phyloP scores from a whole-genome alignment of 2,888 invertebrate species.

The Coenonympha glycerion region DNA sequence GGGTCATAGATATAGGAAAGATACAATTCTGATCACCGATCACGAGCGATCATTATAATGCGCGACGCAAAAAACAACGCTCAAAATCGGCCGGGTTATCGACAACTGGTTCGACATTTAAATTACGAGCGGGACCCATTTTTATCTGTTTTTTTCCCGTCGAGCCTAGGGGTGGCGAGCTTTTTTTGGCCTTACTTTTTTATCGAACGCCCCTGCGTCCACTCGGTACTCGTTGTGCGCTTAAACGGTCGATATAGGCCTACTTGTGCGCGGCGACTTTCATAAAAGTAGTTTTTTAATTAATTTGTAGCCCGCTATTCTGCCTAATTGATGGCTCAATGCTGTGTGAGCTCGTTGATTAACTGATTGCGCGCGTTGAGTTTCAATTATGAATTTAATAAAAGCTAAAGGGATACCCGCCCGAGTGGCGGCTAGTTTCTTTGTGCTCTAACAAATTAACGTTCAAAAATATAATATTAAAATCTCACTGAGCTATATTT shows the following conservation, averaged over 20 bases:
- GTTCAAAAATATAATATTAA: not conserved
- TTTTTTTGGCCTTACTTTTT: slow-evolving; percentile 54
- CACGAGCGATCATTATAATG: not conserved
- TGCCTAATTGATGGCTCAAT: slow-evolving; percentile 24
- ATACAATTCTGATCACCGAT: too few species aligned
- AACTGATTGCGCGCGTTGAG: slow-evolving; percentile 10
- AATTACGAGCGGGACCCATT: slow-evolving; percentile 68
- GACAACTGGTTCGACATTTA: slow-evolving; percentile 68
- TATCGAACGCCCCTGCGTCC: slow-evolving; percentile 44
- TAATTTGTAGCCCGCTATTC: slow-evolving; percentile 24
- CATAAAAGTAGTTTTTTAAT: slow-evolving; percentile 29
- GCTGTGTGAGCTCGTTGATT: slow-evolving; percentile 12
- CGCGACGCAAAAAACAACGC: slow-evolving; percentile 2
- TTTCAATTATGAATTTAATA: slow-evolving; percentile 5
- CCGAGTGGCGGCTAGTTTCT: not conserved
- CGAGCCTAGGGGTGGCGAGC: slow-evolving; percentile 67
- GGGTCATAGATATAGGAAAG: too few species aligned
- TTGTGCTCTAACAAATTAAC: not conserved
- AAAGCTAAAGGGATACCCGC: too few species aligned
- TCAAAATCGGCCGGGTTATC: slow-evolving; percentile 50
- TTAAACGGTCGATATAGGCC: slow-evolving; percentile 56
- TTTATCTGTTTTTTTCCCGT: slow-evolving; percentile 66
- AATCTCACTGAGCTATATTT: too few species aligned
- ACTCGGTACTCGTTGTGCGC: slow-evolving; percentile 50
- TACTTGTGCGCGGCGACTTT: slow-evolving; percentile 34